These are phyloP conservation scores for Emmelina monodactyla DNA, from an alignment of 2,888 invertebrate genomes.

Conservation along the genomic window DNA sequence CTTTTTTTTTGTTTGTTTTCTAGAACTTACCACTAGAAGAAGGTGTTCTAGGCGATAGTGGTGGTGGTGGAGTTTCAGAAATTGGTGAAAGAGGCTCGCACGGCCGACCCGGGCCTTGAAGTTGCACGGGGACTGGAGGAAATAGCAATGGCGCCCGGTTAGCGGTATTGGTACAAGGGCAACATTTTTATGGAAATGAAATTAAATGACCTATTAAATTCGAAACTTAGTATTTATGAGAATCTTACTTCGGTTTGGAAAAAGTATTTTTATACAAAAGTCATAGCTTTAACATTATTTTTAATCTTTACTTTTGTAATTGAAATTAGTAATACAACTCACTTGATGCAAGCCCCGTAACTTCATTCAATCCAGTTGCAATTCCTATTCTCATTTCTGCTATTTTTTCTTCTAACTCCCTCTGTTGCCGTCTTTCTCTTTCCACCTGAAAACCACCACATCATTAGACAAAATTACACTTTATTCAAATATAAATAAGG, in stretches of 20 bases:
- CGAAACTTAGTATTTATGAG: too few relatives aligned
- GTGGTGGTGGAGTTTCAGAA: slow-evolving; percentile 80
- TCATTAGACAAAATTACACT: neutral
- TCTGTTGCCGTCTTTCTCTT: slow-evolving; percentile 66
- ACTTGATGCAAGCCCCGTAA: slow-evolving; percentile 59
- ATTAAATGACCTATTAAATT: too few relatives aligned
- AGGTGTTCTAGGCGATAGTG: slow-evolving; percentile 56
- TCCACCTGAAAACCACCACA: slow-evolving; percentile 72
- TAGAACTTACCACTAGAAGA: slow-evolving; percentile 62
- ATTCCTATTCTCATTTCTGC: slow-evolving; percentile 67
- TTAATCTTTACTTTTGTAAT: neutral
- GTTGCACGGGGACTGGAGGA: slow-evolving; percentile 45
- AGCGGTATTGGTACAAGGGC: too few relatives aligned
- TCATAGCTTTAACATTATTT: too few relatives aligned
- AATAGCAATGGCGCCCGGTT: too few relatives aligned
- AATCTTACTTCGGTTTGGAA: too few relatives aligned
- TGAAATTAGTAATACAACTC: slow-evolving; percentile 18
- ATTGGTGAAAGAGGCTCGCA: slow-evolving; percentile 80
- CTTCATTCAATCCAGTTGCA: slow-evolving; percentile 49
- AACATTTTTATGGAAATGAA: too few relatives aligned
- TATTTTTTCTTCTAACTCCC: slow-evolving; percentile 54
- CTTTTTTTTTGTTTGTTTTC: too few relatives aligned
- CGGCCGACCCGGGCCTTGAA: slow-evolving; percentile 58
- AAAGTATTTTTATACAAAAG: too few relatives aligned
- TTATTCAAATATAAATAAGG: neutral